Evolutionary conservation across 1,140 invertebrate genomes (phyloP).

Genomic region (Microplitis mediator): DNA sequence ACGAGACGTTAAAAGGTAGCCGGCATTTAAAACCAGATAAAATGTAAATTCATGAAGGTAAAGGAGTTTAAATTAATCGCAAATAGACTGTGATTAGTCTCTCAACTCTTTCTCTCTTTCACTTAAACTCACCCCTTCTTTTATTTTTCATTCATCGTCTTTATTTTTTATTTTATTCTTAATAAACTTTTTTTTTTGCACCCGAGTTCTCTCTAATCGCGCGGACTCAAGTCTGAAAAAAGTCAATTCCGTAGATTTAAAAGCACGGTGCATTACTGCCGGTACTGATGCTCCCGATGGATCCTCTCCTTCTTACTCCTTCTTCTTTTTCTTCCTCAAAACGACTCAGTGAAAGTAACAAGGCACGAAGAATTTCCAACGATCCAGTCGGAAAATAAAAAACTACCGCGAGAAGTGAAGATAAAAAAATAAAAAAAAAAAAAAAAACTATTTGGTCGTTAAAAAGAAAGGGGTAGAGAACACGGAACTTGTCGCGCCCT

Average conservation of each 20-base stretch:
- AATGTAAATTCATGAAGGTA: constrained; percentile 13
- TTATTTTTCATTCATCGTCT: not conserved
- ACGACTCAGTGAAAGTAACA: constrained; percentile 12
- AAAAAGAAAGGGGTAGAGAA: not conserved
- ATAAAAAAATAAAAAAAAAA: constrained; percentile 9
- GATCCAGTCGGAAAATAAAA: not conserved
- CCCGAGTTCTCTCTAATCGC: constrained; percentile 16
- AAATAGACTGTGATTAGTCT: constrained; percentile 28
- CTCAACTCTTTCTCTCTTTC: constrained; percentile 14
- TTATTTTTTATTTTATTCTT: not conserved
- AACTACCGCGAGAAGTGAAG: not conserved
- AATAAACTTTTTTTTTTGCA: constrained; percentile 1
- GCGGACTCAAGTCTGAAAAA: not conserved
- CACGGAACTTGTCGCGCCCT: not conserved
- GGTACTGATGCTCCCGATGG: not conserved
- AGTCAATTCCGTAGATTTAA: constrained; percentile 26
- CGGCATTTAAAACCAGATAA: constrained; percentile 20
- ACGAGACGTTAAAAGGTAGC: not conserved
- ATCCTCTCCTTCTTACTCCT: not conserved
- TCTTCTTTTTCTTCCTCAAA: too few species aligned
- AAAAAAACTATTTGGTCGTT: not conserved
- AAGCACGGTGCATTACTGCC: constrained; percentile 13
- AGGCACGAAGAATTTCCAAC: constrained; percentile 20
- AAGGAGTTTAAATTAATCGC: constrained; percentile 27
- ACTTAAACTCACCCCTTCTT: not conserved